phyloP scores from a whole-genome alignment of 2,888 invertebrate species.

The Pheosia gnoma region DNA sequence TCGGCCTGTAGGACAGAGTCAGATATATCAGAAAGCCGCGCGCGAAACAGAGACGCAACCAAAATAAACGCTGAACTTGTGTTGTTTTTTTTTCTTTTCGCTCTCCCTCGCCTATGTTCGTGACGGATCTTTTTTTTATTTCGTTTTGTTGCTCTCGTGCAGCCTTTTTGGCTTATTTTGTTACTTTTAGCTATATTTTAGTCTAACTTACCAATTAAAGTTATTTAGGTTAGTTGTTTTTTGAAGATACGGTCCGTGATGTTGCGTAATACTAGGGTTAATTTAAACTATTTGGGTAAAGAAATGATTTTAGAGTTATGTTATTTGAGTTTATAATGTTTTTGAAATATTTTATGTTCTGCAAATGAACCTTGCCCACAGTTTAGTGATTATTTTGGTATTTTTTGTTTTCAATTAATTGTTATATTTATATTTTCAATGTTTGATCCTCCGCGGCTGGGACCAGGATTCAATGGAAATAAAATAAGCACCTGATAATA shows the following conservation, averaged over 20 bases:
- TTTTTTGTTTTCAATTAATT: no score
- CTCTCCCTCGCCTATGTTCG: slow-evolving; percentile 84
- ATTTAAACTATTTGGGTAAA: not conserved
- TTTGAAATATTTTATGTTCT: no score
- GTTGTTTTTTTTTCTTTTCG: slow-evolving; percentile 77
- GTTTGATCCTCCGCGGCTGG: no score
- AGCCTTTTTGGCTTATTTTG: slow-evolving; percentile 79
- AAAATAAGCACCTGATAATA: no score
- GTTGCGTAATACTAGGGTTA: slow-evolving; percentile 11
- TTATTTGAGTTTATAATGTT: no score
- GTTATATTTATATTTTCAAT: no score
- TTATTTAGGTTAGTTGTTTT: slow-evolving; percentile 53
- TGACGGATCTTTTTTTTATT: slow-evolving; percentile 77
- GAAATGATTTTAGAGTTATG: no score
- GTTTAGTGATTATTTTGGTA: no score
- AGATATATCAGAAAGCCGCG: slow-evolving; percentile 42
- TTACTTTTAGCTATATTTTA: slow-evolving; percentile 81
- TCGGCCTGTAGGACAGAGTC: slow-evolving; percentile 69
- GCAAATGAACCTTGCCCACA: no score
- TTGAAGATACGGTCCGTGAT: slow-evolving; percentile 38
- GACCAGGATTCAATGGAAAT: no score
- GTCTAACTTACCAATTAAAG: slow-evolving; percentile 63
- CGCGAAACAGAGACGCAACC: slow-evolving; percentile 72
- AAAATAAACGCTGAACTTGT: slow-evolving; percentile 84
- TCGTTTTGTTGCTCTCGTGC: slow-evolving; percentile 73